These are phyloP conservation scores for Meiosimyza decipiens DNA, from an alignment of 2,888 invertebrate species.

Conservation along the genomic window DNA sequence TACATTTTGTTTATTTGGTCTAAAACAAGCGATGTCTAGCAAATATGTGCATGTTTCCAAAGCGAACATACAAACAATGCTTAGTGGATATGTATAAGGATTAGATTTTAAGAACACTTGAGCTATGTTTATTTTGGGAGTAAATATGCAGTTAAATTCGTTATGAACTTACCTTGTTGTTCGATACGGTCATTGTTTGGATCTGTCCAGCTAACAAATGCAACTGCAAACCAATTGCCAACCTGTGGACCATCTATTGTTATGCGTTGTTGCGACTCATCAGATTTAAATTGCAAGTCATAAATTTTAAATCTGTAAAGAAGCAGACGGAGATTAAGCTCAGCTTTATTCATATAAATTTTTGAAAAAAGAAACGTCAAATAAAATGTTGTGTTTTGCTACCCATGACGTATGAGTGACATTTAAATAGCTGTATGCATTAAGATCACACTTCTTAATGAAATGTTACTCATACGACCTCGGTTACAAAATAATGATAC, in stretches of 20 bases:
- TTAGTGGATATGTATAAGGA: not conserved
- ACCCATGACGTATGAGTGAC: too few species aligned
- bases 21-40: too few species aligned
- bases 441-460: too few species aligned
- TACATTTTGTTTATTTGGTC: too few species aligned
- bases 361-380: too few species aligned
- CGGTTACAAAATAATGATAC: too few species aligned
- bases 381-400: too few species aligned
- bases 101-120: constrained; percentile 10
- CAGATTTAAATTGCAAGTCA: constrained; percentile 72
- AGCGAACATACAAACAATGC: too few species aligned
- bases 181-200: constrained; percentile 78
- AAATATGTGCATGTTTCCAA: too few species aligned
- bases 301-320: constrained; percentile 68
- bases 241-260: constrained; percentile 75
- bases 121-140: not conserved
- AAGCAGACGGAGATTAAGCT: not conserved
- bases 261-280: constrained; percentile 72
- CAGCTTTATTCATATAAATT: too few species aligned
- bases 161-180: constrained; percentile 74
- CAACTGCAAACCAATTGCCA: constrained; percentile 84
- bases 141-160: not conserved
- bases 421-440: too few species aligned
- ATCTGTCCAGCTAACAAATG: constrained; percentile 82
- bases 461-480: too few species aligned